These are phyloP conservation scores for Barypeithes pellucidus DNA, from an alignment of 2,888 invertebrate species.

Conservation along the genomic window DNA sequence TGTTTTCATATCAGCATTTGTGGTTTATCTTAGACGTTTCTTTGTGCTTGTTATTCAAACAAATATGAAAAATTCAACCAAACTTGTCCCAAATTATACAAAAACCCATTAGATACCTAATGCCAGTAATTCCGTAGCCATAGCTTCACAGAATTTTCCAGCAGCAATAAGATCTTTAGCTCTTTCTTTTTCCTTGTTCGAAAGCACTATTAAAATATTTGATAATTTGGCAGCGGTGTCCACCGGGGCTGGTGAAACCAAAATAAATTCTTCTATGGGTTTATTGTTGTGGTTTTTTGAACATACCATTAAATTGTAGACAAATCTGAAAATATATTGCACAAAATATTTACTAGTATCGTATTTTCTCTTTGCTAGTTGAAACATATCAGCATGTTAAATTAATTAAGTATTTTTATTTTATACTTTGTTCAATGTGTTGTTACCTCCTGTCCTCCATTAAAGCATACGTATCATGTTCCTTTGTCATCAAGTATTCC, in stretches of 20 bases:
- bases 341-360: too few relatives aligned
- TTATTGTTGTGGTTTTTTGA: constrained; percentile 96
- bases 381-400: too few relatives aligned
- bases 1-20: too few relatives aligned
- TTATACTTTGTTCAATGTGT: too few relatives aligned
- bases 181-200: constrained; percentile 97
- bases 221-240: constrained; percentile 99
- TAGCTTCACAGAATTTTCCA: constrained; percentile 95
- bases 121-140: constrained; percentile 97
- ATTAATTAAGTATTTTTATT: background rate
- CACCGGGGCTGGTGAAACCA: constrained; percentile 99
- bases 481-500: constrained; percentile 96
- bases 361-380: too few relatives aligned
- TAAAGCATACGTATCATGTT: constrained; percentile 96
- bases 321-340: constrained; percentile 79
- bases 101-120: constrained; percentile 68
- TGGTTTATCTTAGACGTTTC: too few relatives aligned
- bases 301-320: constrained; percentile 98
- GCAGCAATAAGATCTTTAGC: constrained; percentile 97
- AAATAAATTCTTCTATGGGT: constrained; percentile 97
- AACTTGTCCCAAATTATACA: too few relatives aligned
- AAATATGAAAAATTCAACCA: too few relatives aligned
- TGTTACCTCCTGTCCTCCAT: constrained; percentile 94
- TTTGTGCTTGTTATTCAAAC: too few relatives aligned
- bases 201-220: constrained; percentile 89